Percentiles rank a stretch among this genome's conserved stretches.
Conservation (phyloP, 2,797 vertebrate genomes). For the Kryptopterus vitreolus region DNA sequence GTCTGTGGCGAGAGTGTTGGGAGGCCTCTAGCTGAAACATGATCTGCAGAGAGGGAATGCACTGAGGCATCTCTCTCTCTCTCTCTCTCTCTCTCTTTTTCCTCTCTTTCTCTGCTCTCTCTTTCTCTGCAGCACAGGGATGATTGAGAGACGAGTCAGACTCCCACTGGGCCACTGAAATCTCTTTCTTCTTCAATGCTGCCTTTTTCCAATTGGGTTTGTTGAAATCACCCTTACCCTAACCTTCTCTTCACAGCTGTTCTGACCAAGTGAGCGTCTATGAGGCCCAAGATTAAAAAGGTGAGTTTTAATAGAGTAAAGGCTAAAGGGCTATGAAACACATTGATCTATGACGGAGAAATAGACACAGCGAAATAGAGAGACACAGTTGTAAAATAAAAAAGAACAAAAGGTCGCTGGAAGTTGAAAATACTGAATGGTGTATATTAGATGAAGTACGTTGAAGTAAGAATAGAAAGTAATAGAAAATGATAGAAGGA, state of each 20-base stretch:
- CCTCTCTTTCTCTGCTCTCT: conserved; percentile 33
- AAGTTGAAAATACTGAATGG: neutral
- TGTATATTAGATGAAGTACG: neutral
- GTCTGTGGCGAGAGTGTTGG: conserved; percentile 40
- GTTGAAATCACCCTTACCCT: conserved; percentile 48
- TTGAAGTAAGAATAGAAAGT: neutral
- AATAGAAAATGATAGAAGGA: neutral
- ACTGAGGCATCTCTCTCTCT: conserved; percentile 25
- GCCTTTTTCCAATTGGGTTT: conserved; percentile 51
- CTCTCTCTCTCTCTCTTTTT: conserved; percentile 28
- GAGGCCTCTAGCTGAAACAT: conserved; percentile 57
- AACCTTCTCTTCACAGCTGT: conserved; percentile 56
- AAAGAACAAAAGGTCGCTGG: neutral
- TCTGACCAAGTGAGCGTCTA: conserved; percentile 39
- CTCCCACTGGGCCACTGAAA: conserved; percentile 58
- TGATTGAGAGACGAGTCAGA: conserved; percentile 58
- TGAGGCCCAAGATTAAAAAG: conserved; percentile 60
- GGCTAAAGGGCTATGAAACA: conserved; percentile 58
- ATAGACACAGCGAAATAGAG: conserved; percentile 25
- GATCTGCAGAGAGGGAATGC: conserved; percentile 54
- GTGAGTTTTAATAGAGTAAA: conserved; percentile 54
- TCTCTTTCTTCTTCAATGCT: conserved; percentile 55
- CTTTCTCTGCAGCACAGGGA: conserved; percentile 46
- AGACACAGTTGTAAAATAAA: conserved; percentile 18
- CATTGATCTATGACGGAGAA: conserved; percentile 47